Evolutionary conservation across 2,888 invertebrate genomes (phyloP).

Genomic region (Spisula solida): DNA sequence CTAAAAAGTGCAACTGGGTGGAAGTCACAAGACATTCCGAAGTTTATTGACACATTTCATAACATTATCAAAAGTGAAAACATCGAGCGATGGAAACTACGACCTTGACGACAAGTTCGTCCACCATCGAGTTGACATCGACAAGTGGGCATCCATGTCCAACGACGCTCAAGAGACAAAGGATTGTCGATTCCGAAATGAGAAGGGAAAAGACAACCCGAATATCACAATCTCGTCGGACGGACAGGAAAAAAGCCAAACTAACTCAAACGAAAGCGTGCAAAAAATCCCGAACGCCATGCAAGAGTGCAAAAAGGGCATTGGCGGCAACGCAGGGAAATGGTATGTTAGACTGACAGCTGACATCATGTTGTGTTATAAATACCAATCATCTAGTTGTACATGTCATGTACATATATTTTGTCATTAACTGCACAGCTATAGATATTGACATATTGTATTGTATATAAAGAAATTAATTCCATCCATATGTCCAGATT

Average conservation of each 20-base stretch:
- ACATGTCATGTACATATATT: too few species aligned
- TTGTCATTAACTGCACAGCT: too few species aligned
- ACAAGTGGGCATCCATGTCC: not conserved
- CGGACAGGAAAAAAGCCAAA: not conserved
- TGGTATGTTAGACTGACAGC: too few species aligned
- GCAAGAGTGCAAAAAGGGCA: too few species aligned
- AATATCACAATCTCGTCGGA: not conserved
- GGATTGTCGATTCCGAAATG: not conserved
- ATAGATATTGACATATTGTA: too few species aligned
- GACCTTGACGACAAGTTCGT: not conserved
- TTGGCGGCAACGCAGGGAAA: too few species aligned
- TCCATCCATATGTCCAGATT: too few species aligned
- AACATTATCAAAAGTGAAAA: not conserved
- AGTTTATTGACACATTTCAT: not conserved
- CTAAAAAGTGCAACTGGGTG: constrained; percentile 31
- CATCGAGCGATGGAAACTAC: not conserved
- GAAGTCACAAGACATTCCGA: constrained; percentile 12
- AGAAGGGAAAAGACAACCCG: not conserved
- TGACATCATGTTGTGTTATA: too few species aligned
- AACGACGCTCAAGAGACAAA: not conserved
- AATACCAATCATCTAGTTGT: too few species aligned
- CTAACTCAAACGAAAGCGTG: not conserved
- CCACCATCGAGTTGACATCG: not conserved
- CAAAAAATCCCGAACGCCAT: not conserved
- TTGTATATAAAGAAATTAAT: too few species aligned